These are phyloP conservation scores for Oplegnathus fasciatus DNA, from an alignment of 2,113 vertebrate species.

Conservation along the genomic window DNA sequence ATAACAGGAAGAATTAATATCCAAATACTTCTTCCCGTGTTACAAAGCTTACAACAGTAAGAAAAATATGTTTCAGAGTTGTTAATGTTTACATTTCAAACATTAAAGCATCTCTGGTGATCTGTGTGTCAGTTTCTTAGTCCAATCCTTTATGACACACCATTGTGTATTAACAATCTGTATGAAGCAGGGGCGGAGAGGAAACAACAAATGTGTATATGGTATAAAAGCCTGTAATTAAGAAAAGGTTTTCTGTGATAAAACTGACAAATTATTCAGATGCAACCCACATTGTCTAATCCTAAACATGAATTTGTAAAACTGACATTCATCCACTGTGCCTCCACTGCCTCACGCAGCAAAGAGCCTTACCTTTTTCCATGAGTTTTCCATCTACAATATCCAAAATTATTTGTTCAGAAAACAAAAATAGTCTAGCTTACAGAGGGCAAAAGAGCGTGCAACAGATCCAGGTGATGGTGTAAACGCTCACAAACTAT, in stretches of 20 bases:
- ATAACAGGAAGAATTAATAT: neutral
- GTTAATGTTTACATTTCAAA: neutral
- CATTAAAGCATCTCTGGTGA: neutral
- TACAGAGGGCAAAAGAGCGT: too few relatives aligned
- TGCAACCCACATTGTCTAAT: too few relatives aligned
- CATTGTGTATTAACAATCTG: neutral
- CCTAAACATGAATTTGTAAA: too few relatives aligned
- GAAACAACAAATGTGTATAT: neutral
- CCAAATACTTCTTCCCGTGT: neutral
- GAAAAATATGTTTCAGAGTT: neutral
- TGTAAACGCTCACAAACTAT: neutral
- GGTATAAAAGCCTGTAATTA: neutral
- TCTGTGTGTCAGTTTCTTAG: neutral
- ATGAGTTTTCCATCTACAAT: neutral
- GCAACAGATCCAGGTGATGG: too few relatives aligned
- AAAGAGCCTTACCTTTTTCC: too few relatives aligned
- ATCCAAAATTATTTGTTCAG: neutral
- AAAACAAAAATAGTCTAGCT: neutral
- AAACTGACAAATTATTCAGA: too few relatives aligned
- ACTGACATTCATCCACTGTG: too few relatives aligned
- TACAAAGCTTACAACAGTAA: neutral
- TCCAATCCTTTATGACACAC: neutral
- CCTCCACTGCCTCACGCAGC: too few relatives aligned
- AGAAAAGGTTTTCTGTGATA: neutral
- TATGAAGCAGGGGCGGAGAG: neutral